These are phyloP conservation scores for Synanthedon myopaeformis DNA, from an alignment of 2,888 invertebrate genomes.

Conservation along the genomic window DNA sequence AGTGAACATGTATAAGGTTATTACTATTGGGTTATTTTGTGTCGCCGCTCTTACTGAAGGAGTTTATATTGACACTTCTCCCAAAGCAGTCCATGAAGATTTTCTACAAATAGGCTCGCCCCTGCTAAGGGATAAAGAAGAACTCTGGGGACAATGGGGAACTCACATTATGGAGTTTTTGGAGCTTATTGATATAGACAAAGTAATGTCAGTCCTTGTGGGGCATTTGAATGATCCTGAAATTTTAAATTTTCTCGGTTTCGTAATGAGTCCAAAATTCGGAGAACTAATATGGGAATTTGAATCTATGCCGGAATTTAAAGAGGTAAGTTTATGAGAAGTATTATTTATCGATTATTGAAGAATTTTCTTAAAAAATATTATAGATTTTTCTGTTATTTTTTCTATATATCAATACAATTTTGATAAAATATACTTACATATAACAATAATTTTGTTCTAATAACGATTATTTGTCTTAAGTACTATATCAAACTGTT, in stretches of 20 bases:
- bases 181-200: constrained; percentile 20
- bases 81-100: background rate
- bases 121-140: background rate
- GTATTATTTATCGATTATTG: background rate
- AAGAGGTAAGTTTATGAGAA: constrained; percentile 19
- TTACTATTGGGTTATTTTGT: constrained; percentile 4
- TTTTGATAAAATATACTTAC: too few species aligned
- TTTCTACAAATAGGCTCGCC: background rate
- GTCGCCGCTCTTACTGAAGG: constrained; percentile 2
- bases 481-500: too few species aligned
- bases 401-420: too few species aligned
- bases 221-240: constrained; percentile 23
- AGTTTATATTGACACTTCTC: background rate
- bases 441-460: too few species aligned
- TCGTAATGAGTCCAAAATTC: constrained; percentile 21
- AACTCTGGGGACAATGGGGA: constrained; percentile 12
- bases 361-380: too few species aligned
- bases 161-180: constrained; percentile 22
- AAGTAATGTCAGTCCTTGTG: constrained; percentile 16
- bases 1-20: constrained; percentile 9
- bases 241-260: constrained; percentile 20
- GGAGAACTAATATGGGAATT: constrained; percentile 20
- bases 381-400: too few species aligned
- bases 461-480: too few species aligned
- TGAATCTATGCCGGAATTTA: constrained; percentile 25